Evolutionary conservation across 2,113 vertebrate genomes (phyloP), one percentile per base, ranked within the genome.

Genomic region (Melanocharis versteri): DNA sequence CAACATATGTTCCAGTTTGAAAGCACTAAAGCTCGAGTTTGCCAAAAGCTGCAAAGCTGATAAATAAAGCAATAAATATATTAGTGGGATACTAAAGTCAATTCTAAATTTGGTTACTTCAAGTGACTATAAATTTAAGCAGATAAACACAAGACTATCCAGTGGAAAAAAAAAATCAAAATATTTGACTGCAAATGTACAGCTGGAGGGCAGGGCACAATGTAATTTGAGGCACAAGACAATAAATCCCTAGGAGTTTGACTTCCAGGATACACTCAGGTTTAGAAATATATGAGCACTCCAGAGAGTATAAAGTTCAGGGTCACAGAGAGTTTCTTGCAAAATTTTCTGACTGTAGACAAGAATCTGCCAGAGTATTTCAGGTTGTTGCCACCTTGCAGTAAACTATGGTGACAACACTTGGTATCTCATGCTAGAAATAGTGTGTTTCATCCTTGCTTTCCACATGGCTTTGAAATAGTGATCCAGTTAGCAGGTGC

Each of bases 101-200:
- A 3, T 26, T 94, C 90, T 76, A 87, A 68, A 4, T 89, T 53
- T 37, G 47, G 90, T 92, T 47, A 37, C 83, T 94, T 90, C 51
- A 69, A 83, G 44, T 80, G 62, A 66, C 81, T 77, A 75, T 97
- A 93, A 96, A 94, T 95, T 71, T 95, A 92, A 96, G 65, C 60
- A 85, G 83, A 96, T 90, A 90, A 89, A 93, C 71, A 91, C 31
- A 94, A 92, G 87, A 83, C 48, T 88, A 53, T 87, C 40, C 83
- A 79, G 81, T 71, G 70, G 87, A 88, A 86, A 60, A 95, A 88
- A 86, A 60, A 95, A 97, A 87, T 64, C 7, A 92, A 94, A 93
- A 51, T 78, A 91, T 94, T 79, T 91, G 64, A 84, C 87, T 89
- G 79, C 58, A 71, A 42, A 78, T 86, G 60, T 85, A 94, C 78